Conservation (phyloP, 2,113 vertebrate species). For the Edolisoma coerulescens region DNA sequence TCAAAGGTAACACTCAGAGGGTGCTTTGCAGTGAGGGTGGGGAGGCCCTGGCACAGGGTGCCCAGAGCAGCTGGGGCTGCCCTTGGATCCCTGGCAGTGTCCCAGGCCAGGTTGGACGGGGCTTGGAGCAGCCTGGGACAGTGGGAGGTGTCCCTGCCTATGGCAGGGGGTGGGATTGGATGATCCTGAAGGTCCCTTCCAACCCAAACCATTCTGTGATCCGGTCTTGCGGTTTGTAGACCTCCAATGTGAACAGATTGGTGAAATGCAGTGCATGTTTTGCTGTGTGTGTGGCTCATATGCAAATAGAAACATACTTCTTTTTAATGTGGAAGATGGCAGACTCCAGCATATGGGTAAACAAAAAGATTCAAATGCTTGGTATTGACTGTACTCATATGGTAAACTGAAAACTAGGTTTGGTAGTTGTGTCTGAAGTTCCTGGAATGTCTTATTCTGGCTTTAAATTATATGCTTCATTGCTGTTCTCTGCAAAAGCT, state of each 20-base stretch:
- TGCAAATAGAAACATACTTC: neutral
- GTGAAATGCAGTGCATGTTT: rapidly evolving
- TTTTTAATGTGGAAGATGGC: neutral
- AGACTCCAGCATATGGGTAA: neutral
- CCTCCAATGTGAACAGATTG: rapidly evolving
- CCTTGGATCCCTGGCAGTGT: neutral
- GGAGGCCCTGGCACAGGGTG: neutral
- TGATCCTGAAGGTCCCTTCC: neutral
- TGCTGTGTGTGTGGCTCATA: neutral
- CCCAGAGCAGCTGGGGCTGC: neutral
- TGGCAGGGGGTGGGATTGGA: neutral
- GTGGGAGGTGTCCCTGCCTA: neutral
- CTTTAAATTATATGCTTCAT: neutral
- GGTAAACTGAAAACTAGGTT: neutral
- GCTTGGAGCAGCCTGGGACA: neutral
- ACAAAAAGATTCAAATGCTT: neutral
- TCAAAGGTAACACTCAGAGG: neutral
- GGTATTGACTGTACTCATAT: neutral
- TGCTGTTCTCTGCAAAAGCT: neutral
- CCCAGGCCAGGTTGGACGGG: rapidly evolving
- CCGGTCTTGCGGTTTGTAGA: neutral
- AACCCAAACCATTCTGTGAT: neutral
- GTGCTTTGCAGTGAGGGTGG: neutral
- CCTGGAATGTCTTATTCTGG: neutral
- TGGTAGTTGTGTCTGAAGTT: neutral